Evolutionary conservation across 2,113 vertebrate species (phyloP).

Genomic region (Callipepla squamata): DNA sequence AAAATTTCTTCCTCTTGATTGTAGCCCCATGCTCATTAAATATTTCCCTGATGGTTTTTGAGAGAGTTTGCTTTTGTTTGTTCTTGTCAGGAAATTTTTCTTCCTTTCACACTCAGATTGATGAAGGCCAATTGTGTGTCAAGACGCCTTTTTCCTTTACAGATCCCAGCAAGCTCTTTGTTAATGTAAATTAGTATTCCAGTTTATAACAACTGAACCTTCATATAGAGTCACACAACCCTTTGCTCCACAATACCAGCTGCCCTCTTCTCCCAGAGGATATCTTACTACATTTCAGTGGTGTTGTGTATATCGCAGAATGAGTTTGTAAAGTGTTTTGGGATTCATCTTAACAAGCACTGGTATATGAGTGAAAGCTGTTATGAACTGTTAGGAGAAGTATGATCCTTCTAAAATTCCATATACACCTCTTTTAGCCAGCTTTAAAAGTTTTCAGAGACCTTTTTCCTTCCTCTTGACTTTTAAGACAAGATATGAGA

Average conservation of each 20-base stretch:
- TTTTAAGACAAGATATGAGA: slow-evolving; percentile 33
- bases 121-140: neutral
- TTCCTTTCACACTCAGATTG: neutral
- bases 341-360: neutral
- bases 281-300: neutral
- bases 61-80: neutral
- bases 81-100: neutral
- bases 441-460: neutral
- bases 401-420: neutral
- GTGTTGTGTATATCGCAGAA: neutral
- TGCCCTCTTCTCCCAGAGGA: neutral
- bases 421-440: neutral
- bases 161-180: neutral
- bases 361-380: neutral
- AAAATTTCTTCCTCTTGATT: neutral
- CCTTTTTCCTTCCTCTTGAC: neutral
- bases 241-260: neutral
- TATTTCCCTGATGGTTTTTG: neutral
- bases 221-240: fast-evolving
- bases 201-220: neutral
- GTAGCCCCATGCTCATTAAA: neutral
- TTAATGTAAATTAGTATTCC: neutral
- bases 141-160: neutral
- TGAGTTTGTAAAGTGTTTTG: neutral
- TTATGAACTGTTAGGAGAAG: neutral